Conservation (phyloP, 2,797 vertebrate genomes). For the Ctenopoma multispine region DNA sequence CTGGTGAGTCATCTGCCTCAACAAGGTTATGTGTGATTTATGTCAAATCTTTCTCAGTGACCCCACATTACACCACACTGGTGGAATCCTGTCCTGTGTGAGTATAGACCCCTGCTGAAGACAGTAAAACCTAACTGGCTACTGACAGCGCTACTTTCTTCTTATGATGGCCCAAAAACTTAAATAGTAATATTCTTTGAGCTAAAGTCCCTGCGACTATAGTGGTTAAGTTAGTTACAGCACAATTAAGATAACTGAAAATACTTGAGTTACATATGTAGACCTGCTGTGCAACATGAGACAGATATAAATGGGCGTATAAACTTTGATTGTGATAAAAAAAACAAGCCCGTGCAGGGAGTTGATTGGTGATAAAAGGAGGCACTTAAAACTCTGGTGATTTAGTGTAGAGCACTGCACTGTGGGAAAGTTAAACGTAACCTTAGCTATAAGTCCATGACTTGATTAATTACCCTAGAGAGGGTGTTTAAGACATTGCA, state of each 20-base stretch:
- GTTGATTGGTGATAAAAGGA: slow-evolving; percentile 44
- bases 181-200: not conserved
- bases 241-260: slow-evolving; percentile 6
- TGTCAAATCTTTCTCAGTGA: slow-evolving; percentile 62
- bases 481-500: slow-evolving; percentile 60
- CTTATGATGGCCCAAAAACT: not conserved
- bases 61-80: slow-evolving; percentile 57
- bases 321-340: slow-evolving; percentile 10
- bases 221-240: not conserved
- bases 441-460: slow-evolving; percentile 49
- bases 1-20: slow-evolving; percentile 90
- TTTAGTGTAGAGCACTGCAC: slow-evolving; percentile 27
- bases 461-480: slow-evolving; percentile 64
- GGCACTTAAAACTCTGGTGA: slow-evolving; percentile 15
- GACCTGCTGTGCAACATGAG: slow-evolving; percentile 4
- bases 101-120: slow-evolving; percentile 48
- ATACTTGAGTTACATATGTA: not conserved
- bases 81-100: slow-evolving; percentile 52
- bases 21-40: slow-evolving; percentile 81
- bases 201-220: slow-evolving; percentile 5
- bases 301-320: not conserved
- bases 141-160: slow-evolving; percentile 28
- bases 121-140: slow-evolving; percentile 42
- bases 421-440: slow-evolving; percentile 53
- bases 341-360: slow-evolving; percentile 11